Conservation (phyloP, 2,888 invertebrate species). For the Drosophila monieri region DNA sequence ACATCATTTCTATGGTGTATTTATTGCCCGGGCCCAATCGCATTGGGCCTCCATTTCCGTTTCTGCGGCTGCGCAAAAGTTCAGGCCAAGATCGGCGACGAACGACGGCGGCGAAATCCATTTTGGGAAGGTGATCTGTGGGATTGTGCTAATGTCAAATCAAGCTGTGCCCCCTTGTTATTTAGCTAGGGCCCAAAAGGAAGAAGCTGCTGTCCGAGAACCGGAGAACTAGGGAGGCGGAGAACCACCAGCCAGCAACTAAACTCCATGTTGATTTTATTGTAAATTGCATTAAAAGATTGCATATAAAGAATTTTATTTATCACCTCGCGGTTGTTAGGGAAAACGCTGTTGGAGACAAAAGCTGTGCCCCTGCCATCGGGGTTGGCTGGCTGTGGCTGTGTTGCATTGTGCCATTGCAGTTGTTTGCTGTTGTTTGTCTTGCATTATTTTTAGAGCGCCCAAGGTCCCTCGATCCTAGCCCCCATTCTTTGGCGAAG, state of each 20-base stretch:
- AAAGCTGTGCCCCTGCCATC: conserved; percentile 49
- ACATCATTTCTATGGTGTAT: conserved; percentile 79
- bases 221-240: conserved; percentile 1
- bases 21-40: conserved; percentile 69
- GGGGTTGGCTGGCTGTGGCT: conserved; percentile 11
- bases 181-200: conserved; percentile 59
- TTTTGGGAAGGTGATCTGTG: conserved; percentile 81
- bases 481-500: conserved; percentile 26
- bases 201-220: conserved; percentile 40
- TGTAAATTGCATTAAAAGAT: conserved; percentile 82
- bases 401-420: conserved; percentile 46
- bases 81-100: conserved; percentile 51
- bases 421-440: conserved; percentile 37
- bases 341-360: conserved; percentile 82
- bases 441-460: conserved; percentile 46
- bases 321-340: conserved; percentile 81
- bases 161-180: conserved; percentile 82
- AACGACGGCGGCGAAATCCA: conserved; percentile 73
- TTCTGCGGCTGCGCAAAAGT: conserved; percentile 52
- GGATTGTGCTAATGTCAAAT: conserved; percentile 83
- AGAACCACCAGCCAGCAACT: conserved; percentile 60
- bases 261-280: conserved; percentile 81
- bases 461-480: conserved; percentile 66
- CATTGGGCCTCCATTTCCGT: conserved; percentile 69
- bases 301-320: conserved; percentile 82